phyloP scores from a whole-genome alignment of 1,140 invertebrate species.

The Capitella teleta region DNA sequence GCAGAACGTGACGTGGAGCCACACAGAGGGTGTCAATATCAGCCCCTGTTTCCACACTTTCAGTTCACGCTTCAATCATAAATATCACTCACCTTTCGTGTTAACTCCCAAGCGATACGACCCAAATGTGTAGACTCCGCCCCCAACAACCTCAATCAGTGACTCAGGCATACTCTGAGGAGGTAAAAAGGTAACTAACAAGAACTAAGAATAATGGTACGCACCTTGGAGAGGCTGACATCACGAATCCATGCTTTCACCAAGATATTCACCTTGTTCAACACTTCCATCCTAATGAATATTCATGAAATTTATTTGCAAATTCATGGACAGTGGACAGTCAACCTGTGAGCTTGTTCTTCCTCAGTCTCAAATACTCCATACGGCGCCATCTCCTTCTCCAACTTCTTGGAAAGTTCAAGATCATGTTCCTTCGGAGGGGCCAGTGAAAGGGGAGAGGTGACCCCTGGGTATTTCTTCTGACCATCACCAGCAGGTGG shows the following conservation, averaged over 20 bases:
- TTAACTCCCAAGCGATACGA: slow-evolving; percentile 89
- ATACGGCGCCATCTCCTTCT: slow-evolving; percentile 55
- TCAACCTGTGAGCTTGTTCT: slow-evolving; percentile 4
- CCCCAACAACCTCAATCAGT: slow-evolving; percentile 57
- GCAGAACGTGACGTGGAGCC: slow-evolving; percentile 85
- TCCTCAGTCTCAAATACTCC: slow-evolving; percentile 6
- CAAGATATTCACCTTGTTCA: slow-evolving; percentile 70
- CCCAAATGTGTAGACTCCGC: slow-evolving; percentile 98
- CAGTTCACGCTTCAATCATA: no score
- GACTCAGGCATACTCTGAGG: slow-evolving; percentile 37
- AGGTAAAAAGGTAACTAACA: no score
- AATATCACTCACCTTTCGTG: slow-evolving; percentile 46
- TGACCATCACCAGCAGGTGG: no score
- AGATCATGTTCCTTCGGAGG: slow-evolving; percentile 74
- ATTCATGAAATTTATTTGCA: background rate
- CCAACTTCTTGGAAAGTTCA: slow-evolving; percentile 68
- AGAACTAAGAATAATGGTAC: no score
- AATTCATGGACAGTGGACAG: background rate
- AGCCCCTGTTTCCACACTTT: no score
- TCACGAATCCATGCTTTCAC: slow-evolving; percentile 88
- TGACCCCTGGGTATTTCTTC: slow-evolving; percentile 64
- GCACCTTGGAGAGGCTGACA: slow-evolving; percentile 62
- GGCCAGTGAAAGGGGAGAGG: slow-evolving; percentile 81
- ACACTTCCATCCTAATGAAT: slow-evolving; percentile 46
- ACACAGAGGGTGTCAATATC: slow-evolving; percentile 99